Evolutionary conservation across 1,140 invertebrate species (phyloP).

Genomic region (Aphis craccivora): DNA sequence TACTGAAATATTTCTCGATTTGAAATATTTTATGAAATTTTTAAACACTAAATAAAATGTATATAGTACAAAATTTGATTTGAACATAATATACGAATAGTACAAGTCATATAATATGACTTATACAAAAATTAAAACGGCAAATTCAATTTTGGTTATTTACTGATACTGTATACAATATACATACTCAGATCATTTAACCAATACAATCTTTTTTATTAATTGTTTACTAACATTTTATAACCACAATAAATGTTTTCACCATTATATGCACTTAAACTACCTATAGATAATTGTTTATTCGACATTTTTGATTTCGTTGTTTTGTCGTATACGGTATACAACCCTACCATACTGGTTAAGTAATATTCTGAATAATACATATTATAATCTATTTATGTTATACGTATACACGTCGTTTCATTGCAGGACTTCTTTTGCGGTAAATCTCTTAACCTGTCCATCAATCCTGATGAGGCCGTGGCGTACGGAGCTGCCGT

Average conservation of each 20-base stretch:
- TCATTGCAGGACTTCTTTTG: slow-evolving; percentile 68
- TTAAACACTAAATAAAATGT: too few species aligned
- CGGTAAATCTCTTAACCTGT: slow-evolving; percentile 72
- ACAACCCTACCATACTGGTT: not conserved
- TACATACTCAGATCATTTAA: not conserved
- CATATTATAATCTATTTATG: not conserved
- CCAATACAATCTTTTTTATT: not conserved
- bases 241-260: not conserved
- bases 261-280: not conserved
- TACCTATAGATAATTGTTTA: not conserved
- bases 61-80: too few species aligned
- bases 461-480: slow-evolving; percentile 74
- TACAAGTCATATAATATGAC: too few species aligned
- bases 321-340: not conserved
- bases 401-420: not conserved
- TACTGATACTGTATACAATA: too few species aligned
- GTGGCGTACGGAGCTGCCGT: slow-evolving; percentile 74
- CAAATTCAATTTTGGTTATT: not conserved
- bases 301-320: not conserved
- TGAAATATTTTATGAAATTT: too few species aligned
- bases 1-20: too few species aligned
- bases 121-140: not conserved
- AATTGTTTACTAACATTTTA: not conserved
- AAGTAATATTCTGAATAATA: not conserved
- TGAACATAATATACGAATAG: too few species aligned